Evolutionary conservation across 1,140 invertebrate species (phyloP).

Genomic region (Diorhabda carinulata): DNA sequence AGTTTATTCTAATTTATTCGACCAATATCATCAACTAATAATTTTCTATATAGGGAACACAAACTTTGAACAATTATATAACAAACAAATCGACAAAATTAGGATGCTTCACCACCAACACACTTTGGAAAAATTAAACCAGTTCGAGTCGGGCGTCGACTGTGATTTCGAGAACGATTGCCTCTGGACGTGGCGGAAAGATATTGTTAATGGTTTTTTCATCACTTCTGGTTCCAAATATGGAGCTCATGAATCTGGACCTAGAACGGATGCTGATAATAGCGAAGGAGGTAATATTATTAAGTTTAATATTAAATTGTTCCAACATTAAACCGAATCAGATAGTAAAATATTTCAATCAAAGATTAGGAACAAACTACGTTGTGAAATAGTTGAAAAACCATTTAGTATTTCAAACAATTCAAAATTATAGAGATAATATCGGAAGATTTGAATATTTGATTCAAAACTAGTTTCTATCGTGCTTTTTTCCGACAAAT

Average conservation of each 20-base stretch:
- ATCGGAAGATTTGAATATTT: no score
- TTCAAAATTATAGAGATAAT: no score
- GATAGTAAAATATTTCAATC: no score
- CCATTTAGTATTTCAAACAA: no score
- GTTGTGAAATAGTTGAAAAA: no score
- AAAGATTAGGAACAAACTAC: no score
- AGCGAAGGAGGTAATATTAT: conserved; percentile 32
- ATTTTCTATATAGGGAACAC: conserved; percentile 1
- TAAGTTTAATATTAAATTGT: not conserved
- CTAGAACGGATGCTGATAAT: conserved; percentile 36
- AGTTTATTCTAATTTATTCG: no score
- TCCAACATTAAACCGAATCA: no score
- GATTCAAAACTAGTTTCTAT: no score
- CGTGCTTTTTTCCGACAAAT: no score
- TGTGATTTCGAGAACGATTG: conserved; percentile 45
- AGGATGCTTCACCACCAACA: conserved; percentile 29
- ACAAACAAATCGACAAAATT: conserved; percentile 33
- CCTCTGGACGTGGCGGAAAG: conserved; percentile 44
- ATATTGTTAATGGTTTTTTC: conserved; percentile 42
- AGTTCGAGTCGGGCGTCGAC: conserved; percentile 28
- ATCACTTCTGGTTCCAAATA: conserved; percentile 33
- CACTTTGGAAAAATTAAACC: conserved; percentile 22
- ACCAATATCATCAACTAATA: not conserved
- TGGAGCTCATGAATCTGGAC: conserved; percentile 33
- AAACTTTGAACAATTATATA: conserved; percentile 30